phyloP scores from a whole-genome alignment of 2,113 vertebrate species.

The Ceyx melanurus region DNA sequence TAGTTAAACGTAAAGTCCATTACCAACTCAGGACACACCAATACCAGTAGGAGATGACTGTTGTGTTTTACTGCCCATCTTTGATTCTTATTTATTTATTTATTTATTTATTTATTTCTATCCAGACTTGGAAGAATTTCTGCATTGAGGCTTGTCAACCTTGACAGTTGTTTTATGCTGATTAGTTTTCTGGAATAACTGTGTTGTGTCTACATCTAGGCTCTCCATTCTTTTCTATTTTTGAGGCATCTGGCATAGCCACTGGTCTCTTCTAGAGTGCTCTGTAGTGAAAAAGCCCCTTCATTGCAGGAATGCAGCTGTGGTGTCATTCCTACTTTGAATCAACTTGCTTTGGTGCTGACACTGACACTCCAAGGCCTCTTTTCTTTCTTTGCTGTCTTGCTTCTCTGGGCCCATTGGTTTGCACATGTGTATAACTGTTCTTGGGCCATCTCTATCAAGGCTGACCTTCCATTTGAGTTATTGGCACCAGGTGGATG shows the following conservation, averaged over 20 bases:
- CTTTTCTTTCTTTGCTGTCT: not conserved
- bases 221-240: not conserved
- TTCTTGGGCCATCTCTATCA: not conserved
- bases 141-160: not conserved
- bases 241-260: not conserved
- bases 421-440: not conserved
- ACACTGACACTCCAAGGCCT: not conserved
- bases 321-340: not conserved
- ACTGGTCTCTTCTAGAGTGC: not conserved
- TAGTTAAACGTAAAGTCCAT: not conserved
- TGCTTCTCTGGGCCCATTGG: not conserved
- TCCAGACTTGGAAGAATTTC: not conserved
- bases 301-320: not conserved
- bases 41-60: not conserved
- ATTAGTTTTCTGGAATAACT: not conserved
- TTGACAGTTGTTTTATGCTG: not conserved
- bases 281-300: not conserved
- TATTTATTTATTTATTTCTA: not conserved
- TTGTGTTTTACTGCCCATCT: not conserved
- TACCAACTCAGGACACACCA: not conserved
- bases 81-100: not conserved
- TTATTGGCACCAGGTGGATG: not conserved
- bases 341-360: fast-evolving
- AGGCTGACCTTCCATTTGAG: not conserved
- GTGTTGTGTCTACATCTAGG: not conserved